A percentile compares a stretch with the other conserved stretches of the same genome.
These are phyloP conservation scores for Macrophya alboannulata DNA, from an alignment of 2,888 invertebrate species.

Conservation along the genomic window DNA sequence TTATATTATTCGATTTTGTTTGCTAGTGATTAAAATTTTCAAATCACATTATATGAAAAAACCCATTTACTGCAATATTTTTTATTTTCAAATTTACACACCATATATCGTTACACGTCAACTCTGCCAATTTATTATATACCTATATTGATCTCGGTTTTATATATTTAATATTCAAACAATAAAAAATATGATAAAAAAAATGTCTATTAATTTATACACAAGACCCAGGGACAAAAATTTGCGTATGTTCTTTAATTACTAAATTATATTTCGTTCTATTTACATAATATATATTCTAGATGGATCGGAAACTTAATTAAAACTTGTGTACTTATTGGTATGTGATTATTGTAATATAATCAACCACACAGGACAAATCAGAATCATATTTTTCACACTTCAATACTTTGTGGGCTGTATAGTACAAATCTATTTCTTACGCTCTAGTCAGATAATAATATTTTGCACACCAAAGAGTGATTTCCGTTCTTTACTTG, in stretches of 20 bases:
- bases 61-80: constrained; percentile 24
- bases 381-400: background rate
- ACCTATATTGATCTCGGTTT: constrained; percentile 46
- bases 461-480: background rate
- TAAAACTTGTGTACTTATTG: constrained; percentile 58
- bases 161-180: constrained; percentile 40
- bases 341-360: constrained; percentile 12
- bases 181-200: constrained; percentile 47
- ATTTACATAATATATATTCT: constrained; percentile 70
- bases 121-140: constrained; percentile 32
- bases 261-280: constrained; percentile 68
- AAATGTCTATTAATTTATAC: constrained; percentile 35
- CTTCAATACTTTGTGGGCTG: background rate
- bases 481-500: background rate
- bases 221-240: constrained; percentile 30
- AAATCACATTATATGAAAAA: background rate
- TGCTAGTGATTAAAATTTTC: background rate
- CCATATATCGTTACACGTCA: constrained; percentile 46
- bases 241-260: constrained; percentile 63
- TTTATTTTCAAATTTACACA: constrained; percentile 49
- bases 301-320: constrained; percentile 65
- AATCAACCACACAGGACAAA: constrained; percentile 15
- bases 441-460: background rate
- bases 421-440: background rate
- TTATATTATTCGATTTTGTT: background rate